Conservation (phyloP, 2,888 invertebrate species). For the Ectemnius cavifrons region DNA sequence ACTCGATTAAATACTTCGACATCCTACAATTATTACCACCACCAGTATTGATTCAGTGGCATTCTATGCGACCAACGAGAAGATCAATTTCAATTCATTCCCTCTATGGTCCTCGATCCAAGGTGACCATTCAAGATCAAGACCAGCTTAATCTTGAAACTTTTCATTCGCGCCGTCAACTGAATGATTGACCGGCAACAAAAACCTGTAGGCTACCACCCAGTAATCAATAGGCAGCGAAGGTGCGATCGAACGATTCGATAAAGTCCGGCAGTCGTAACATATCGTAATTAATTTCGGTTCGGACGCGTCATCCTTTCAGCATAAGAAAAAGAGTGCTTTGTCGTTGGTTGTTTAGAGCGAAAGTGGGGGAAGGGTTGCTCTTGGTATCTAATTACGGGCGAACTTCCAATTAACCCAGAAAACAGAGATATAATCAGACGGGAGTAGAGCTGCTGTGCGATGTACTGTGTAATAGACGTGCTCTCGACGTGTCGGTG, state of each 20-base stretch:
- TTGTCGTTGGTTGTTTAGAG: not conserved
- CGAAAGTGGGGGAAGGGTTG: not conserved
- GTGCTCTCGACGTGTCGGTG: not conserved
- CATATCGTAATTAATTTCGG: conserved; percentile 5
- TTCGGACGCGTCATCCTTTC: conserved; percentile 1
- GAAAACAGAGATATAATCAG: conserved; percentile 20
- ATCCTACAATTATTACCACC: no score
- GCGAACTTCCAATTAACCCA: conserved; percentile 15
- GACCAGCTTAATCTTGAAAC: not conserved
- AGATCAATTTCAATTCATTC: no score
- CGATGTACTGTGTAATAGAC: no score
- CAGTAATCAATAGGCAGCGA: no score
- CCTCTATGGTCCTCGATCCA: no score
- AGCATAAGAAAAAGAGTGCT: not conserved
- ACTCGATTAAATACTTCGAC: no score
- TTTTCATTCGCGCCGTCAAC: conserved; percentile 6
- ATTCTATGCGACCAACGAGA: no score
- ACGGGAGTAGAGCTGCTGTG: not conserved
- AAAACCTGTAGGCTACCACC: no score
- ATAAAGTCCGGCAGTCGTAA: not conserved
- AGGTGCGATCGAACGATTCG: no score
- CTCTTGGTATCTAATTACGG: conserved; percentile 7
- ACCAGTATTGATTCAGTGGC: no score
- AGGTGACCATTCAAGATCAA: no score
- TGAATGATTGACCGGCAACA: not conserved